These are phyloP conservation scores for Melitaea athalia DNA, from an alignment of 2,888 invertebrate species.

Conservation along the genomic window DNA sequence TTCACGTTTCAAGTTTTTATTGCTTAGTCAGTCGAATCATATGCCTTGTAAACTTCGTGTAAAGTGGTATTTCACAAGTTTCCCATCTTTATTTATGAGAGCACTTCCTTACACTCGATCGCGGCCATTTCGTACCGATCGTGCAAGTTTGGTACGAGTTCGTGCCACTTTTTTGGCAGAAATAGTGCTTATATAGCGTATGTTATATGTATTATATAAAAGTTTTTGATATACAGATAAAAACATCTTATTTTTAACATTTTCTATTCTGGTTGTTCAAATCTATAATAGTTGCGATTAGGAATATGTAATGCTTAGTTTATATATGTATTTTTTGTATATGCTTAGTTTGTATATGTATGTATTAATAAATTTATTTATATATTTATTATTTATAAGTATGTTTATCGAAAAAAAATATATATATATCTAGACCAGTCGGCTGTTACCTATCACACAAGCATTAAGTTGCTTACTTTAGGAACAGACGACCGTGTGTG, in stretches of 20 bases:
- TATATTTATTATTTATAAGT: no score
- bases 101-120: constrained; percentile 63
- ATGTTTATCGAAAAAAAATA: no score
- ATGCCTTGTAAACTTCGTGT: constrained; percentile 54
- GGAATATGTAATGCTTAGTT: no score
- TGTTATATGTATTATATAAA: constrained; percentile 25
- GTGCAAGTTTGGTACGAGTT: constrained; percentile 34
- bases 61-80: constrained; percentile 54
- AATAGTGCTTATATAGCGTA: constrained; percentile 33
- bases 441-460: no score
- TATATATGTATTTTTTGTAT: no score
- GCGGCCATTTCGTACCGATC: constrained; percentile 35
- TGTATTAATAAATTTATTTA: no score
- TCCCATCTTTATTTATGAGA: constrained; percentile 70
- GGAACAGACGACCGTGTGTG: no score
- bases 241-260: constrained; percentile 11
- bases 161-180: constrained; percentile 36
- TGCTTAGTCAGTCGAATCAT: constrained; percentile 68
- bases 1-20: constrained; percentile 58
- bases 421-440: no score
- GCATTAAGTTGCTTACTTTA: no score
- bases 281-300: no score
- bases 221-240: constrained; percentile 22
- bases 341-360: no score
- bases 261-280: background rate